These are phyloP conservation scores for Galerucella calmariensis DNA, from an alignment of 2,888 invertebrate genomes.

Conservation along the genomic window DNA sequence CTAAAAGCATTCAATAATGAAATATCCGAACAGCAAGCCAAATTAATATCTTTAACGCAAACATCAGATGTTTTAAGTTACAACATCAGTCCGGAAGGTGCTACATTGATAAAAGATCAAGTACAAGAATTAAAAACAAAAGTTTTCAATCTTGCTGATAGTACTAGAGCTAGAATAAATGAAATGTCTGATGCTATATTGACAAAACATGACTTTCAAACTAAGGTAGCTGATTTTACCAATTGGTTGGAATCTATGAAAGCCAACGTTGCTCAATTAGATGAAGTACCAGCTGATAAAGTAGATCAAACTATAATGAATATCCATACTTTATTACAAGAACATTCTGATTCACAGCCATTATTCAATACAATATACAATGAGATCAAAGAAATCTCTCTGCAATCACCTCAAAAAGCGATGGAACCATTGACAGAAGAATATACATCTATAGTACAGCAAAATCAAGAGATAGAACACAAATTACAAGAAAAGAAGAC, in stretches of 20 bases:
- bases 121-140: constrained; percentile 80
- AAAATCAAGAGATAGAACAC: constrained; percentile 81
- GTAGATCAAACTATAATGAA: constrained; percentile 83
- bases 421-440: constrained; percentile 78
- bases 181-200: constrained; percentile 84
- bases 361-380: constrained; percentile 82
- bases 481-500: constrained; percentile 80
- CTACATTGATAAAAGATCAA: constrained; percentile 75
- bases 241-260: constrained; percentile 83
- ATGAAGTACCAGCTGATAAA: constrained; percentile 84
- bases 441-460: constrained; percentile 79
- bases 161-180: constrained; percentile 80
- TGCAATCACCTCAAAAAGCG: constrained; percentile 79
- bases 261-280: constrained; percentile 78
- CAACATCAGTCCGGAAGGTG: constrained; percentile 82
- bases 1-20: constrained; percentile 86
- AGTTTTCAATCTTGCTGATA: constrained; percentile 80
- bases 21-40: constrained; percentile 86
- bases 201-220: constrained; percentile 84
- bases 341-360: constrained; percentile 85
- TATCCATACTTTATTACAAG: constrained; percentile 83
- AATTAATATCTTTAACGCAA: constrained; percentile 82
- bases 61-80: constrained; percentile 83
- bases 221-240: constrained; percentile 80
- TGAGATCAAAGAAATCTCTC: constrained; percentile 82